phyloP scores from a whole-genome alignment of 2,797 vertebrate species.

The Microctenopoma steveboyesi region DNA sequence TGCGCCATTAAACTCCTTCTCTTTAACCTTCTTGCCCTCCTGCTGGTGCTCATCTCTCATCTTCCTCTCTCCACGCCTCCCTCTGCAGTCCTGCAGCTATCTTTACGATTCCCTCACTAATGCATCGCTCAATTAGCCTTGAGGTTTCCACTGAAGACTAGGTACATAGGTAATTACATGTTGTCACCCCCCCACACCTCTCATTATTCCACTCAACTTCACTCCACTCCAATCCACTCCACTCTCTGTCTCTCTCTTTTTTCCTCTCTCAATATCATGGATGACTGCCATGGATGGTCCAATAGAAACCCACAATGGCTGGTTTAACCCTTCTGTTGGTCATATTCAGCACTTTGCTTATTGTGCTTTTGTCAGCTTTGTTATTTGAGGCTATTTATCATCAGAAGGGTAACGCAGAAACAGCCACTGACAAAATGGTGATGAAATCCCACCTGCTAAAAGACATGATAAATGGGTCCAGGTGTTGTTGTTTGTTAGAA shows the following conservation, averaged over 20 bases:
- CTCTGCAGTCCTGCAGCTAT: constrained; percentile 55
- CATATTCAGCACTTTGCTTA: constrained; percentile 59
- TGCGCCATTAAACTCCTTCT: constrained; percentile 16
- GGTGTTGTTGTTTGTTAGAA: constrained; percentile 36
- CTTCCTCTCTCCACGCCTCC: constrained; percentile 34
- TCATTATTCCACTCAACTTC: constrained; percentile 76
- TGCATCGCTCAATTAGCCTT: constrained; percentile 77
- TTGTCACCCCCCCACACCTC: constrained; percentile 71
- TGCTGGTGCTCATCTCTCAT: constrained; percentile 51
- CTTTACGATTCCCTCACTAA: constrained; percentile 72
- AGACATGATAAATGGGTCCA: constrained; percentile 27
- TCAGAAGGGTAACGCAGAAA: constrained; percentile 41
- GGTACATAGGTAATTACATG: constrained; percentile 83
- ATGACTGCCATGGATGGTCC: constrained; percentile 71
- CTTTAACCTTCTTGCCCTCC: constrained; percentile 46
- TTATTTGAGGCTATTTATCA: constrained; percentile 49
- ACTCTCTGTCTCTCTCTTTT: constrained; percentile 35
- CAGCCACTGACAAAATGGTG: constrained; percentile 45
- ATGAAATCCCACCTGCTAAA: constrained; percentile 37
- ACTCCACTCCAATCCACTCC: constrained; percentile 43
- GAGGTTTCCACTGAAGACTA: constrained; percentile 76
- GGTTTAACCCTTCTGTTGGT: constrained; percentile 71
- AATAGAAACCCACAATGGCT: constrained; percentile 66
- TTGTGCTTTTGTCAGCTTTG: constrained; percentile 46
- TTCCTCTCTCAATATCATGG: constrained; percentile 66